A percentile compares a stretch with the other conserved stretches of the same genome.
These are phyloP conservation scores for Gila robusta DNA, from an alignment of 2,797 vertebrate species.

Conservation along the genomic window DNA sequence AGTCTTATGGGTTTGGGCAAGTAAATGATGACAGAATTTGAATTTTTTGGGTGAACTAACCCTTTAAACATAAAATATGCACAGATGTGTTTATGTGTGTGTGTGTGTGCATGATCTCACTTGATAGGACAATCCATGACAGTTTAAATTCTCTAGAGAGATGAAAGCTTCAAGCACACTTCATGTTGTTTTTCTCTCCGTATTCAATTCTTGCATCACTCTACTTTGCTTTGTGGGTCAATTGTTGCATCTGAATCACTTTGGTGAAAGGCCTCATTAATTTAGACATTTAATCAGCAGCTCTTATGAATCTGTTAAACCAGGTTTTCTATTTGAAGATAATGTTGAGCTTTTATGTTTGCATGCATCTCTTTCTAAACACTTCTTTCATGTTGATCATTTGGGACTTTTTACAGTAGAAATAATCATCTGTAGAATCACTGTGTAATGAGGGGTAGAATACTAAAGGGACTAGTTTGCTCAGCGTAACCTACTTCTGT, in stretches of 20 bases:
- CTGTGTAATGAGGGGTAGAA: conserved; percentile 23
- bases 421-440: conserved; percentile 31
- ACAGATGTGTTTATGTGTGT: conserved; percentile 43
- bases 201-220: conserved; percentile 56
- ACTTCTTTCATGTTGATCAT: conserved; percentile 40
- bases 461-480: conserved; percentile 30
- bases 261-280: conserved; percentile 26
- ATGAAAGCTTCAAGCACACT: conserved; percentile 46
- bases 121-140: conserved; percentile 22
- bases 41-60: not conserved
- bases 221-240: conserved; percentile 45
- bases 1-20: not conserved
- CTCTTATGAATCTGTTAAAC: conserved; percentile 12
- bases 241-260: conserved; percentile 49
- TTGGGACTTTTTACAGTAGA: conserved; percentile 41
- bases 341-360: conserved; percentile 10
- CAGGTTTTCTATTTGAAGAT: conserved; percentile 22
- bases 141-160: conserved; percentile 40
- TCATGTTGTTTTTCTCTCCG: conserved; percentile 48
- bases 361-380: conserved; percentile 7
- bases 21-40: not conserved
- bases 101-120: conserved; percentile 27
- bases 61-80: conserved; percentile 22
- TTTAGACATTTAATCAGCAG: conserved; percentile 17
- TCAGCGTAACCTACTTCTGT: conserved; percentile 47